These are phyloP conservation scores for Eupristina koningsbergeri DNA, from an alignment of 1,140 invertebrate species.

Conservation along the genomic window DNA sequence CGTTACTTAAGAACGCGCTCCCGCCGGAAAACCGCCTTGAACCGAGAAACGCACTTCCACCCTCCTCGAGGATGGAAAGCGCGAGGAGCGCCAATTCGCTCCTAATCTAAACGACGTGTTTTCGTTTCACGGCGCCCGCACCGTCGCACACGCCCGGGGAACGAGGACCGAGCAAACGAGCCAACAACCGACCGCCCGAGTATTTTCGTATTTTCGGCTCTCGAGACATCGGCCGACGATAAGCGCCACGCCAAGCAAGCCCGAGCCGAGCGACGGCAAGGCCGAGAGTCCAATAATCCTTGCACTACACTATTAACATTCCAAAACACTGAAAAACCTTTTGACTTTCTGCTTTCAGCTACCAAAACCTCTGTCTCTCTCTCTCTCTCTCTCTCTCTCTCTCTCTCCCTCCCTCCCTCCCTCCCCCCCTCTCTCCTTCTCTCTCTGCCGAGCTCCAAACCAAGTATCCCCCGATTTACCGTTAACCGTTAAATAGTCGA, in stretches of 20 bases:
- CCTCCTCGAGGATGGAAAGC: background rate
- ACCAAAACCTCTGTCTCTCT: no score
- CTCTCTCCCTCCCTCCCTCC: no score
- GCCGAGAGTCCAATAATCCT: background rate
- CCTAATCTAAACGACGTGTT: slow-evolving; percentile 70
- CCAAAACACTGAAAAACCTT: slow-evolving; percentile 30
- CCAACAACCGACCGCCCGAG: background rate
- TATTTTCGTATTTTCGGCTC: slow-evolving; percentile 50
- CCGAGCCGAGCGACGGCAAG: background rate
- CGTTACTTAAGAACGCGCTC: slow-evolving; percentile 69
- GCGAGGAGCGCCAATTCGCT: background rate
- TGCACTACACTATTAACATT: slow-evolving; percentile 61
- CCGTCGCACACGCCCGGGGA: background rate
- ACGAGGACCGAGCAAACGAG: background rate
- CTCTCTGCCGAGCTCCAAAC: no score
- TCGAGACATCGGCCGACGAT: slow-evolving; percentile 56
- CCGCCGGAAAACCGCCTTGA: slow-evolving; percentile 56
- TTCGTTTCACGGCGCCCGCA: slow-evolving; percentile 50
- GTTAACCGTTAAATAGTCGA: no score
- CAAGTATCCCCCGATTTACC: no score
- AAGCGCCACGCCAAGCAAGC: slow-evolving; percentile 35
- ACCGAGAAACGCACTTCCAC: slow-evolving; percentile 12
- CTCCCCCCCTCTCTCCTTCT: no score
- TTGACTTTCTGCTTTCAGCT: no score
- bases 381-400: no score